These are phyloP conservation scores for Mythimna albipuncta DNA, from an alignment of 2,888 invertebrate species.

Conservation along the genomic window DNA sequence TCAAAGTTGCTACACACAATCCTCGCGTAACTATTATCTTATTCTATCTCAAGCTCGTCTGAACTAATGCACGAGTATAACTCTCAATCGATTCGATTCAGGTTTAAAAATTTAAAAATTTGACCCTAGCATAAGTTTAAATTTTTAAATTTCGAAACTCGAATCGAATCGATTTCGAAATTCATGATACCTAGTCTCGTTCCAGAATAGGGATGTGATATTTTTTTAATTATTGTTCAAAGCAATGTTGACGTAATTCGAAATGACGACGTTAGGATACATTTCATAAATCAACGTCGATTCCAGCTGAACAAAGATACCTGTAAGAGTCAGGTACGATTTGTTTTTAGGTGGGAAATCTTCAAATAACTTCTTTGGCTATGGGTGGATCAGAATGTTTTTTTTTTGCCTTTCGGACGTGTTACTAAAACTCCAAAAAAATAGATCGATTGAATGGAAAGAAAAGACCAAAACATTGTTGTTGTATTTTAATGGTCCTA, in stretches of 20 bases:
- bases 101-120: too few species aligned
- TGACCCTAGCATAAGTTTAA: too few species aligned
- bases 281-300: conserved; percentile 12
- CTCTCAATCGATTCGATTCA: too few species aligned
- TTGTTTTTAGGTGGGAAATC: neutral
- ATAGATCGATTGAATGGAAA: too few species aligned
- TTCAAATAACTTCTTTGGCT: too few species aligned
- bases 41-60: neutral
- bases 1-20: neutral
- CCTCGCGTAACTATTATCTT: too few species aligned
- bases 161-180: neutral
- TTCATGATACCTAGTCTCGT: neutral
- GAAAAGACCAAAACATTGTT: too few species aligned
- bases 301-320: conserved; percentile 39
- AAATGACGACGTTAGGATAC: neutral
- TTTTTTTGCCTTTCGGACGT: too few species aligned
- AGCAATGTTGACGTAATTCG: neutral
- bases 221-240: neutral
- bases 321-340: neutral
- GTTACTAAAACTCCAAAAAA: too few species aligned
- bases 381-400: neutral
- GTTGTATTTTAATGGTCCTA: too few species aligned
- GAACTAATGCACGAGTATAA: neutral
- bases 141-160: neutral
- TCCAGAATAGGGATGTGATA: neutral